These are phyloP conservation scores for Seriola quinqueradiata DNA, from an alignment of 2,113 vertebrate species.

Conservation along the genomic window DNA sequence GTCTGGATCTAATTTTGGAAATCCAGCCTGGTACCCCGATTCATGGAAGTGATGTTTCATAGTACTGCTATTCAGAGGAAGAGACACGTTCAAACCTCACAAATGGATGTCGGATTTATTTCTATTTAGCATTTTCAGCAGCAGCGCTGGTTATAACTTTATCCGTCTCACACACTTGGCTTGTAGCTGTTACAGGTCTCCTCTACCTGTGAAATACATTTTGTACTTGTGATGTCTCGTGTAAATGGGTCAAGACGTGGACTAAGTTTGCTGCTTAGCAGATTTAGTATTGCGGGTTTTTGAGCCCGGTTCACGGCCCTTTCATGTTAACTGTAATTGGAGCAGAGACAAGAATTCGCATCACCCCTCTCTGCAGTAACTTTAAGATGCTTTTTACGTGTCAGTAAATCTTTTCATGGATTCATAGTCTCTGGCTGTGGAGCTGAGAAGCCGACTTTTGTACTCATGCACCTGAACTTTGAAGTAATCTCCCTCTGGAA, in stretches of 20 bases:
- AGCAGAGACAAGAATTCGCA: not conserved
- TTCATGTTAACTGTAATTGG: not conserved
- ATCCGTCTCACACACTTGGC: not conserved
- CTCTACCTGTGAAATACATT: not conserved
- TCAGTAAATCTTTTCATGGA: conserved; percentile 1
- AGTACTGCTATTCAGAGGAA: conserved; percentile 23
- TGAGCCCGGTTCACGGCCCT: not conserved
- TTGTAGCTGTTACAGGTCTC: too few relatives aligned
- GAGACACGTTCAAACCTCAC: not conserved
- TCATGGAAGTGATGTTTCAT: conserved; percentile 40
- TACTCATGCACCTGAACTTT: conserved; percentile 54
- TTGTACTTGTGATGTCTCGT: not conserved
- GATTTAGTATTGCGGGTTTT: conserved; percentile 6
- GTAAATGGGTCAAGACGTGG: conserved; percentile 8
- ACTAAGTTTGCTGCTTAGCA: not conserved
- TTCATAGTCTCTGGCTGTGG: not conserved
- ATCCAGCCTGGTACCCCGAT: conserved; percentile 33
- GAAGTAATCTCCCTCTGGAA: conserved; percentile 60
- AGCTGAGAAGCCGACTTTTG: conserved; percentile 23
- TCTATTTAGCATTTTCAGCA: not conserved
- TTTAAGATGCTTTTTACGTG: not conserved
- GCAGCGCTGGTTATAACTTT: too few relatives aligned
- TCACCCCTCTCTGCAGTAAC: not conserved
- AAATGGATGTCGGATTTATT: conserved; percentile 14
- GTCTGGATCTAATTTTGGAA: conserved; percentile 65